A percentile compares a stretch with the other conserved stretches of the same genome.
Evolutionary conservation across 1,140 invertebrate species (phyloP).

Genomic region (Trachymyrmex cornetzi): DNA sequence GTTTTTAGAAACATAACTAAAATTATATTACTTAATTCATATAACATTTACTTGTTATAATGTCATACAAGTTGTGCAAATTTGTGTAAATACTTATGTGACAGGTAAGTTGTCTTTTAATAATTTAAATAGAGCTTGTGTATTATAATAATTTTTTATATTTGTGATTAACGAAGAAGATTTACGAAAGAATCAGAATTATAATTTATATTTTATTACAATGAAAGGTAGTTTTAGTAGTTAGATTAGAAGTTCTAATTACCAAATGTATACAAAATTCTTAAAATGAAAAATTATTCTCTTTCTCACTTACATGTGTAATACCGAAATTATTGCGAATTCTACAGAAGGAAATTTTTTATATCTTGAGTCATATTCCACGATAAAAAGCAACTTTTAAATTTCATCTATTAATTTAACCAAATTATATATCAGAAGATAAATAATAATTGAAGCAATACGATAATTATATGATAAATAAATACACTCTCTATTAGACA

Average conservation of each 20-base stretch:
- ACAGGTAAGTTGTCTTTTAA: constrained; percentile 7
- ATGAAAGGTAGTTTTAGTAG: background rate
- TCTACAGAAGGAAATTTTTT: background rate
- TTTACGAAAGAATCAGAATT: background rate
- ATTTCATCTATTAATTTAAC: background rate
- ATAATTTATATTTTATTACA: background rate
- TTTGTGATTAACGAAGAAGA: background rate
- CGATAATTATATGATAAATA: background rate
- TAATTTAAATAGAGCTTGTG: constrained; percentile 10
- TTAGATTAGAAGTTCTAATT: background rate
- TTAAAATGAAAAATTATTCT: background rate
- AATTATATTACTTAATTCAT: background rate
- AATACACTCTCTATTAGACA: constrained; percentile 3
- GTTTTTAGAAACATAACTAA: background rate
- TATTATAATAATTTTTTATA: background rate
- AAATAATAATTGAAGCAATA: background rate
- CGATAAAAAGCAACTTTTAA: background rate
- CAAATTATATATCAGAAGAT: background rate
- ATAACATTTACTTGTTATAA: background rate
- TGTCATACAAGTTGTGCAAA: background rate
- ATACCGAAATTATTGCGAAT: background rate
- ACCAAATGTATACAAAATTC: background rate
- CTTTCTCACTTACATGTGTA: background rate
- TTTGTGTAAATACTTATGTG: constrained; percentile 33
- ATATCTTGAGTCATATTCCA: background rate